Conservation (phyloP, 2,888 invertebrate species). For the Creontiades dilutus region DNA sequence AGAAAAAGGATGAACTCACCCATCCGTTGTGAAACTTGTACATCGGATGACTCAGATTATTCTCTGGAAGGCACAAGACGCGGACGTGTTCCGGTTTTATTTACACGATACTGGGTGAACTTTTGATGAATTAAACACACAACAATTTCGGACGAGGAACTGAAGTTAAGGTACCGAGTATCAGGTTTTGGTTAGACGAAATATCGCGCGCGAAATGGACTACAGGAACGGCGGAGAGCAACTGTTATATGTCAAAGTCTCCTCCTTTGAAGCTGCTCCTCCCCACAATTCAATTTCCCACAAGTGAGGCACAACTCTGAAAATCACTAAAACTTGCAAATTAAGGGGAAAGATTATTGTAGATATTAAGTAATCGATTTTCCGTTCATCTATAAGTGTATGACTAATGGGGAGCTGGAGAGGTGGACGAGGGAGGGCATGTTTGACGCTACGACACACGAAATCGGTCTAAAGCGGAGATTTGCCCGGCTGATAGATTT, state of each 20-base stretch:
- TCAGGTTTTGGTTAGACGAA: not conserved
- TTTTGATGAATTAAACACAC: not conserved
- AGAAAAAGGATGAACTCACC: constrained; percentile 61
- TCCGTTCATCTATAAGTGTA: not conserved
- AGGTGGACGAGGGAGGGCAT: constrained; percentile 19
- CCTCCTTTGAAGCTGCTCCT: not conserved
- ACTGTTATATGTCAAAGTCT: constrained; percentile 4
- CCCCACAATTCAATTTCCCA: not conserved
- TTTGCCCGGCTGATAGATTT: constrained; percentile 59
- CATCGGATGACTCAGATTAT: constrained; percentile 61
- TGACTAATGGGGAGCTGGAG: not conserved
- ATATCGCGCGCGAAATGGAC: not conserved
- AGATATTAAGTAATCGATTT: not conserved
- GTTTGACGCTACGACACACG: constrained; percentile 55
- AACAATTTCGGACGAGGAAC: not conserved
- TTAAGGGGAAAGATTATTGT: not conserved
- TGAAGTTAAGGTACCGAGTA: not conserved
- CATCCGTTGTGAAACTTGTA: constrained; percentile 70
- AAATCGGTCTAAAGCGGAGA: constrained; percentile 43
- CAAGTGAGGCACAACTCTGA: not conserved
- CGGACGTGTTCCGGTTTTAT: not conserved
- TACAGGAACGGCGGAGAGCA: not conserved
- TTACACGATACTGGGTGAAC: not conserved
- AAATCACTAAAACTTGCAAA: not conserved
- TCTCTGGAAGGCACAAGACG: not conserved